Percentiles rank a stretch among this genome's conserved stretches.
These are phyloP conservation scores for Tragopan temminckii DNA, from an alignment of 2,797 vertebrate genomes.

Conservation along the genomic window DNA sequence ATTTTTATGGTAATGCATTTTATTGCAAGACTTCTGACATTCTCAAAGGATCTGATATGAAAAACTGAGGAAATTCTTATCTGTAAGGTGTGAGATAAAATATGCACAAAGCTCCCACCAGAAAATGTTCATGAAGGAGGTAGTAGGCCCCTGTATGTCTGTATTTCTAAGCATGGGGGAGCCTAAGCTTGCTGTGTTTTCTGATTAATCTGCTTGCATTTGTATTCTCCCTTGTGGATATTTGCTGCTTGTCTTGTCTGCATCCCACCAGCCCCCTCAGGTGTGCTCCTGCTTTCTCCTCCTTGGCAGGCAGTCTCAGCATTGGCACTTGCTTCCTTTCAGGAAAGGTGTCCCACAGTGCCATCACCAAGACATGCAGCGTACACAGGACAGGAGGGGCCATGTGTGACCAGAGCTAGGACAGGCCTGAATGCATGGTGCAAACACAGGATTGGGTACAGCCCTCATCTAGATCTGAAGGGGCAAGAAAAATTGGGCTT, in stretches of 20 bases:
- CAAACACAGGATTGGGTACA: too few species aligned
- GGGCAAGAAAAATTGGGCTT: background rate
- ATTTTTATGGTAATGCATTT: background rate
- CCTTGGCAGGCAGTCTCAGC: background rate
- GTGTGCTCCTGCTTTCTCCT: background rate
- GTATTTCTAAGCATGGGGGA: background rate
- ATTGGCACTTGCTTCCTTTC: background rate
- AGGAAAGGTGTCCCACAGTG: rapidly evolving
- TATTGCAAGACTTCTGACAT: background rate
- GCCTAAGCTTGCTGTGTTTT: background rate
- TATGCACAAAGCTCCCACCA: background rate
- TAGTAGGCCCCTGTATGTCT: background rate
- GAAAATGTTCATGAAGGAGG: background rate
- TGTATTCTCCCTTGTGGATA: background rate
- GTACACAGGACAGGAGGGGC: rapidly evolving
- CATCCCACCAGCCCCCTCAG: background rate
- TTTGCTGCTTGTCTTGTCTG: background rate
- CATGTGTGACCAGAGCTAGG: background rate
- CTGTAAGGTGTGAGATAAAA: background rate
- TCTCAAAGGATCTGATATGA: background rate
- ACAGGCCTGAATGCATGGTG: background rate
- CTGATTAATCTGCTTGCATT: background rate
- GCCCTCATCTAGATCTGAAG: background rate
- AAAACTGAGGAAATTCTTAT: slow-evolving; percentile 1
- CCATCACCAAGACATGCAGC: background rate